phyloP scores from a whole-genome alignment of 2,888 invertebrate genomes.

The Eurytoma adleriae region DNA sequence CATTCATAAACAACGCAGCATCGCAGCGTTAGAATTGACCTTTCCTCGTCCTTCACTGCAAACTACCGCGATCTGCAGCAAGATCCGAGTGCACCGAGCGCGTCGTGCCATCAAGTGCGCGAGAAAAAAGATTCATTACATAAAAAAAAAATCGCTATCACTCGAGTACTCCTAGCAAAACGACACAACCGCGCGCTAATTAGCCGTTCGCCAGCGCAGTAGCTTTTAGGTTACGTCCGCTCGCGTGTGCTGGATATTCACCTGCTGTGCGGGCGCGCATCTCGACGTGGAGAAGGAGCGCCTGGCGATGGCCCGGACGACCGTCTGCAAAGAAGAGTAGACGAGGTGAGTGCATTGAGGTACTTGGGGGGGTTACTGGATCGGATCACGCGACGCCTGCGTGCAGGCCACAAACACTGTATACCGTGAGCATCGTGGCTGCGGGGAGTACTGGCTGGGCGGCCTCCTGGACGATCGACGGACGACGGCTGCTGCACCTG shows the following conservation, averaged over 20 bases:
- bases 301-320: constrained; percentile 66
- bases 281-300: constrained; percentile 73
- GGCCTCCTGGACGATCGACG: constrained; percentile 9
- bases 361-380: background rate
- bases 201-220: background rate
- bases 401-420: background rate
- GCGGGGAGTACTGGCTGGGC: background rate
- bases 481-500: background rate
- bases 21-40: constrained; percentile 56
- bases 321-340: constrained; percentile 65
- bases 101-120: too few relatives aligned
- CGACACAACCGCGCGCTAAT: background rate
- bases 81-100: too few relatives aligned
- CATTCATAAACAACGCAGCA: constrained; percentile 37
- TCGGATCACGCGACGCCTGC: constrained; percentile 21
- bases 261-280: constrained; percentile 73
- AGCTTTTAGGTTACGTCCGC: constrained; percentile 53
- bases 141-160: too few relatives aligned
- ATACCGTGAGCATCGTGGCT: constrained; percentile 47
- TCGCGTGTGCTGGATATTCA: constrained; percentile 52
- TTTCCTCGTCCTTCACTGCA: constrained; percentile 61
- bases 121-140: too few relatives aligned
- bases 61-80: background rate
- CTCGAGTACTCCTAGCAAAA: too few relatives aligned
- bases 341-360: too few relatives aligned